Evolutionary conservation across 1,140 invertebrate species (phyloP).

Genomic region (Heterodera schachtii): DNA sequence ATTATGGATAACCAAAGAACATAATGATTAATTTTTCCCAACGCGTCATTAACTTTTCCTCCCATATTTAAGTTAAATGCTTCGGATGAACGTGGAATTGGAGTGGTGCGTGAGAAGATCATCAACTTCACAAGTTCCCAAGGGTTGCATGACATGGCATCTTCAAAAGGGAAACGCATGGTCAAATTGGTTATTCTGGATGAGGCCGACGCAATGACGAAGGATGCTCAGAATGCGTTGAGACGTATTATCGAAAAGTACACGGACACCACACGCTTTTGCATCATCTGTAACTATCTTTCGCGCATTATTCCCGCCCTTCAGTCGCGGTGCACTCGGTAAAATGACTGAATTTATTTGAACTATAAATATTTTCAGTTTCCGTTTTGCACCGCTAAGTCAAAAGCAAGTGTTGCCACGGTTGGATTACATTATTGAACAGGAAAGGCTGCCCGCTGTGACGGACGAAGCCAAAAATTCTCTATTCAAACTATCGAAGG

Average conservation of each 20-base stretch:
- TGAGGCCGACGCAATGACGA: slow-evolving; percentile 99
- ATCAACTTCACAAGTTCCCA: slow-evolving; percentile 97
- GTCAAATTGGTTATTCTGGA: slow-evolving; percentile 97
- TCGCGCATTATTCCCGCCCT: slow-evolving; percentile 97
- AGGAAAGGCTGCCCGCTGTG: slow-evolving; percentile 82
- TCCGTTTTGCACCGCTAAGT: slow-evolving; percentile 88
- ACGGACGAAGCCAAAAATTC: slow-evolving; percentile 87
- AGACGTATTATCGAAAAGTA: slow-evolving; percentile 81
- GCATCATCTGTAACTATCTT: slow-evolving; percentile 97
- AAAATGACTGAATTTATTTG: neutral
- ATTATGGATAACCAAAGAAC: too few relatives aligned
- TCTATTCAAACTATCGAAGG: slow-evolving; percentile 82
- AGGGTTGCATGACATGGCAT: slow-evolving; percentile 76
- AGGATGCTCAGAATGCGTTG: slow-evolving; percentile 97
- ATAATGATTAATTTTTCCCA: too few relatives aligned
- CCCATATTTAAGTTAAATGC: slow-evolving; percentile 93
- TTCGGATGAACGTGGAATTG: slow-evolving; percentile 97
- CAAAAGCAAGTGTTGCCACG: slow-evolving; percentile 84
- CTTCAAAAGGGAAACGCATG: slow-evolving; percentile 70
- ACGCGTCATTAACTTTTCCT: too few relatives aligned
- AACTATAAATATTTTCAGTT: slow-evolving; percentile 67
- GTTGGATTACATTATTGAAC: slow-evolving; percentile 79
- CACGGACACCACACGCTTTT: slow-evolving; percentile 95
- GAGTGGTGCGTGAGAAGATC: slow-evolving; percentile 90
- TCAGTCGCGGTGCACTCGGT: slow-evolving; percentile 91